These are phyloP conservation scores for Sandelia bainsii DNA, from an alignment of 2,797 vertebrate species.

Conservation along the genomic window DNA sequence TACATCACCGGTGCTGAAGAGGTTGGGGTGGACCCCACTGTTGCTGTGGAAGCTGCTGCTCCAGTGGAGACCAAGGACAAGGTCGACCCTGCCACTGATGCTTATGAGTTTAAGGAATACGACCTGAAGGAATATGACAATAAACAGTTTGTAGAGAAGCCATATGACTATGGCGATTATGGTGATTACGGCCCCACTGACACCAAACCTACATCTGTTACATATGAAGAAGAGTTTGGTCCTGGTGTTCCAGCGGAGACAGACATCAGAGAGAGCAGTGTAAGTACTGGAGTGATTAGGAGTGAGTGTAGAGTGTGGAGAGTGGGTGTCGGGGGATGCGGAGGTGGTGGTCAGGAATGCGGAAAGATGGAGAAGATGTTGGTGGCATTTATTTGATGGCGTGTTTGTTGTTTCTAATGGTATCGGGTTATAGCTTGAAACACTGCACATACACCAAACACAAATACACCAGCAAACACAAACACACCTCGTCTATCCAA, in stretches of 20 bases:
- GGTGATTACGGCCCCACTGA: slow-evolving; percentile 86
- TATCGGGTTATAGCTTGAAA: slow-evolving; percentile 43
- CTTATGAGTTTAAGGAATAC: slow-evolving; percentile 83
- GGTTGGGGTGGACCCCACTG: slow-evolving; percentile 84
- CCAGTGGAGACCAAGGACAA: slow-evolving; percentile 70
- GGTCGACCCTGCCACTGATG: slow-evolving; percentile 57
- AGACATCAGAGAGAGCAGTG: slow-evolving; percentile 91
- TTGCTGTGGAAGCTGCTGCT: slow-evolving; percentile 75
- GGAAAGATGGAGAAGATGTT: slow-evolving; percentile 40
- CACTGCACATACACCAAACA: slow-evolving; percentile 24
- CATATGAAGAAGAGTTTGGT: slow-evolving; percentile 91
- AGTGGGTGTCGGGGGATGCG: too few species aligned
- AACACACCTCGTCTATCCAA: slow-evolving; percentile 51
- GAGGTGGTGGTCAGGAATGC: slow-evolving; percentile 45
- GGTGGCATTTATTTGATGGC: slow-evolving; percentile 35
- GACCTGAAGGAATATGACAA: slow-evolving; percentile 81
- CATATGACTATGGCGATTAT: slow-evolving; percentile 90
- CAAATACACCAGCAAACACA: slow-evolving; percentile 49
- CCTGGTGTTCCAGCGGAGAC: slow-evolving; percentile 94
- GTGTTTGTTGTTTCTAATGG: slow-evolving; percentile 57
- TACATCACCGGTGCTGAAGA: slow-evolving; percentile 96
- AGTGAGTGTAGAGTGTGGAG: not conserved
- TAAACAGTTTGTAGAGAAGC: slow-evolving; percentile 77
- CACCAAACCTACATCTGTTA: slow-evolving; percentile 84
- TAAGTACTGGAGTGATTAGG: slow-evolving; percentile 84